Base-by-base conservation (phyloP, 2,113 vertebrate genomes). In the Pseudolaguvia tuberculata region DNA sequence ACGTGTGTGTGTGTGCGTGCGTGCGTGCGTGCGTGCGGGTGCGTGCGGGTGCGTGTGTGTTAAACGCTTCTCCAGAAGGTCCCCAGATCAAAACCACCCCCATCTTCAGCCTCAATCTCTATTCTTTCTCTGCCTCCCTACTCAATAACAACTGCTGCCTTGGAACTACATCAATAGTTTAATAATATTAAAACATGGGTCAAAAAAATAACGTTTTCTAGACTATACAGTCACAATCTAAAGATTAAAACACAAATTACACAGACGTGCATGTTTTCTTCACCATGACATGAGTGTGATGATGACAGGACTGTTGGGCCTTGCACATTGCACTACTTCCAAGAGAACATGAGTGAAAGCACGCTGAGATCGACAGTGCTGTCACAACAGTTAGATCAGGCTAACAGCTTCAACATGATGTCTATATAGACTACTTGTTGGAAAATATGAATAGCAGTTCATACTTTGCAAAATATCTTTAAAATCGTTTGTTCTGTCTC, bases 131-230 rank as follows among this genome's bases (percentile, higher is more conserved):
- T 88, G 86, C 90, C 89, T 89, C 88, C 88, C 88, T 86, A 90
- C 90, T 91, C 89, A 92, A 91, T 92, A 92, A 92, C 90, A 92
- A 89, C 88, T 86, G 87, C 87, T 88, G 87, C 88, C 87, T 85
- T 84, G 88, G 88, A 90, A 89, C 90, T 91, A 91, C 90, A 91
- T 91, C 91, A 92, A 90, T 91, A 87, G 89, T 88, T 88, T 88
- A 89, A 90, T 91, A 89, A 89, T 85, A 91, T 91, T 90, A 91
- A 90, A 90, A 89, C 88, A 90, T 87, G 89, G 88, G 86, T 90
- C 85, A 82, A 87, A 87, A 90, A 87, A 86, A 88, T 82, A 82
- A 84, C 84, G 87, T 84, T 88, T 89, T 91, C 85, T 88, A 81
- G 82, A 57, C 86, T 83, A 81, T 57, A 81, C 84, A 82, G 82